phyloP scores from a whole-genome alignment of 2,888 invertebrate species.

The Notodonta ziczac region DNA sequence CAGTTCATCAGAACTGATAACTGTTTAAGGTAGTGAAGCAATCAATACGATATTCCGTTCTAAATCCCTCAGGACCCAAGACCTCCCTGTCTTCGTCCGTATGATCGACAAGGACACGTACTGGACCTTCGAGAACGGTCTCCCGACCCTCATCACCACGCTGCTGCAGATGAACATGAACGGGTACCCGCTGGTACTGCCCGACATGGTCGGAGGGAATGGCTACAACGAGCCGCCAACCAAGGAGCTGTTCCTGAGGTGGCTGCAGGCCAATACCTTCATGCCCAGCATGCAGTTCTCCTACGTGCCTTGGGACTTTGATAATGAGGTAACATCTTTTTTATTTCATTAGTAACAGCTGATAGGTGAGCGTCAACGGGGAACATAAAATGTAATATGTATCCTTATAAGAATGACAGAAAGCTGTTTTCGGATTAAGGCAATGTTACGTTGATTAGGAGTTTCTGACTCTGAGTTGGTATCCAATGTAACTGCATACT shows the following conservation, averaged over 20 bases:
- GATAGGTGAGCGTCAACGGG: no score
- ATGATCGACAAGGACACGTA: constrained; percentile 90
- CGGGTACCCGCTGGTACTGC: constrained; percentile 89
- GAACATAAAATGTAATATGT: no score
- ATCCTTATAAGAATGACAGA: no score
- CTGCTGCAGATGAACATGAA: constrained; percentile 86
- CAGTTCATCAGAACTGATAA: no score
- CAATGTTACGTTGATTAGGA: no score
- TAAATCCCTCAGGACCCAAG: constrained; percentile 82
- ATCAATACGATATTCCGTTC: neutral
- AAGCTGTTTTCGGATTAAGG: no score
- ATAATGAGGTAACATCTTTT: constrained; percentile 70
- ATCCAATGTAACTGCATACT: no score
- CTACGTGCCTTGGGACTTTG: constrained; percentile 91
- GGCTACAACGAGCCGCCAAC: constrained; percentile 77
- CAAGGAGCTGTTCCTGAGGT: constrained; percentile 88
- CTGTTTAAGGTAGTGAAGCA: neutral
- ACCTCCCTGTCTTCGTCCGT: constrained; percentile 88
- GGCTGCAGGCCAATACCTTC: constrained; percentile 90
- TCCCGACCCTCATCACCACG: constrained; percentile 89
- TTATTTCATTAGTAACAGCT: no score
- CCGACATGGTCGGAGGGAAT: constrained; percentile 91
- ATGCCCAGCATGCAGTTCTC: constrained; percentile 93
- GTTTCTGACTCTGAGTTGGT: no score
- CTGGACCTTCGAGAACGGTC: constrained; percentile 88